These are phyloP conservation scores for Amia ocellicauda DNA, from an alignment of 2,113 vertebrate genomes.

Conservation along the genomic window DNA sequence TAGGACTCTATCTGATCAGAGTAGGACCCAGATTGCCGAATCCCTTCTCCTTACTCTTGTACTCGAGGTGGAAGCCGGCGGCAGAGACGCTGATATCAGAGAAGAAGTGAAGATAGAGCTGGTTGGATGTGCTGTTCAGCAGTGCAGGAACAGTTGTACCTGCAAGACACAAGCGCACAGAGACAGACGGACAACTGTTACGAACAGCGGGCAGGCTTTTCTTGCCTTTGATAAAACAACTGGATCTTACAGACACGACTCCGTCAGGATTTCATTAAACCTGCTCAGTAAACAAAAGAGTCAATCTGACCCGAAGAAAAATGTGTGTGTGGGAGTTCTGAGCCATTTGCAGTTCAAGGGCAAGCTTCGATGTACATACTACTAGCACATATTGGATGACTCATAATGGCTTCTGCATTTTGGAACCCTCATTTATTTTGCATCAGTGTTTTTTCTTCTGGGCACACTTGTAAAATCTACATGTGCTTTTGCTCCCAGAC, in stretches of 20 bases:
- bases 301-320: no score
- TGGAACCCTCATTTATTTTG: constrained; percentile 22
- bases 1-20: background rate
- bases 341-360: no score
- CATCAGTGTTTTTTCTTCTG: constrained; percentile 31
- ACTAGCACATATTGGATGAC: no score
- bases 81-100: constrained; percentile 98
- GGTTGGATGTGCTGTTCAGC: constrained; percentile 97
- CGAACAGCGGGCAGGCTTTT: background rate
- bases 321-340: no score
- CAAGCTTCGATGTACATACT: no score
- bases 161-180: constrained; percentile 38
- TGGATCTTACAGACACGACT: background rate
- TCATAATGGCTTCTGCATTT: no score
- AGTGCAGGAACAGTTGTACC: constrained; percentile 92
- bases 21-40: background rate
- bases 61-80: constrained; percentile 93
- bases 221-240: background rate
- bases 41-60: constrained; percentile 85
- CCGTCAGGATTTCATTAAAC: background rate
- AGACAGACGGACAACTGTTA: constrained; percentile 1
- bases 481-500: constrained; percentile 29
- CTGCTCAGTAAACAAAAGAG: no score
- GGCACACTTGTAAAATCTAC: constrained; percentile 40
- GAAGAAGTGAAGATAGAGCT: constrained; percentile 96